Percentiles rank a stretch among this genome's conserved stretches.
Conservation (phyloP, 1,140 invertebrate genomes). For the Temnothorax curvispinosus region DNA sequence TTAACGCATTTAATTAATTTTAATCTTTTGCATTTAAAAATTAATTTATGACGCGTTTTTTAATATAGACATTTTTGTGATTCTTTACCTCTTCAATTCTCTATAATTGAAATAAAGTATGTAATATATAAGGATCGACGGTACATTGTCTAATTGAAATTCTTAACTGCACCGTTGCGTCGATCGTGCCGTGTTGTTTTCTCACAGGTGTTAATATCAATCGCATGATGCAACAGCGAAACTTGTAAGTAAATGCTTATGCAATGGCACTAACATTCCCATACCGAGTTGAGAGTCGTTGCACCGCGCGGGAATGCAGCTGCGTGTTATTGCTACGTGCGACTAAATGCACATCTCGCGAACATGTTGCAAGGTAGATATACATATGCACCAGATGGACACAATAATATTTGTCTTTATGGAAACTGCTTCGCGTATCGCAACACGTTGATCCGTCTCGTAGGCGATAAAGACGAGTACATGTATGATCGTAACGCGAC, state of each 20-base stretch:
- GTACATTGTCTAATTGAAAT: neutral
- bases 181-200: neutral
- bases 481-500: neutral
- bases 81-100: neutral
- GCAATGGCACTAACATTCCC: neutral
- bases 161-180: neutral
- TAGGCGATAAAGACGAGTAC: slow-evolving; percentile 7
- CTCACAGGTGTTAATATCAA: neutral
- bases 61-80: neutral
- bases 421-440: slow-evolving; percentile 18
- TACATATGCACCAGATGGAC: slow-evolving; percentile 25
- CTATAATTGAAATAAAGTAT: neutral
- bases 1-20: slow-evolving; percentile 11
- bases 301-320: slow-evolving; percentile 1
- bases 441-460: neutral
- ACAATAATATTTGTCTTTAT: slow-evolving; percentile 49
- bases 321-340: neutral
- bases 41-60: slow-evolving; percentile 14
- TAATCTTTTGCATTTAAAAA: neutral
- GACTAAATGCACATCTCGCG: slow-evolving; percentile 35
- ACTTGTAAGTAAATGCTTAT: slow-evolving; percentile 20
- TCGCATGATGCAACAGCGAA: neutral
- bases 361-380: neutral
- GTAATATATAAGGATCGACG: neutral
- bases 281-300: slow-evolving; percentile 8